Base-by-base conservation (phyloP, 2,797 vertebrate species). In the Crypturellus tataupa region DNA sequence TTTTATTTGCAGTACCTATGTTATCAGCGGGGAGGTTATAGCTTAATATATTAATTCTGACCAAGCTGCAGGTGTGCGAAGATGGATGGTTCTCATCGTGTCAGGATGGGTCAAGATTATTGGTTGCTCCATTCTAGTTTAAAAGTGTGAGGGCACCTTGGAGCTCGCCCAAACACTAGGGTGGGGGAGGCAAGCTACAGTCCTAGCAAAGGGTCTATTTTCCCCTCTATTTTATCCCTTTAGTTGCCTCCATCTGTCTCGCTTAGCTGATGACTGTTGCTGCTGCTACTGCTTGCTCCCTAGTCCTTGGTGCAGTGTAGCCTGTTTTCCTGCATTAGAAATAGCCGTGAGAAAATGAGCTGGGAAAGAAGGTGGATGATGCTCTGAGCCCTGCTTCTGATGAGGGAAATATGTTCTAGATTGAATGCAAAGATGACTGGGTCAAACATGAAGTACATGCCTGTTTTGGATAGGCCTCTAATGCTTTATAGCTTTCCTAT, bases 171-270 rank as follows among this genome's bases (percentile, higher is more conserved):
- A 12, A 17, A 12, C 0, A 1, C n/a, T 37, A 46, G 55, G 67
- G 31, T 49, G 23, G 42, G 31, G 24, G 53, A 72, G 39, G 29
- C 10, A 20, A 62, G 47, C 31, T 40, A 10, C 23, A 7, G 12
- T 71, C 6, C 35, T 63, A 0, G 11, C 12, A 40, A 59, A 33
- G 8, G 62, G 51, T 81, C 20, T 2, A 0, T 0, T 75, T 77
- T 27, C 20, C 35, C 16, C 23, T 35, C 60, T 37, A 17, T 83
- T 78, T 89, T 62, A 23, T 40, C 23, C 35, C 20, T 20, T 10
- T 31, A 27, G 15, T 23, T 69, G 12, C 29, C 10, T 85, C 49
- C 27, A 18, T 58, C 27, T 55, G 9, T 81, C 20, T 78, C 9
- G 0, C 25, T 71, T 18, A n/a, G 58, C 18, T 77, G 86, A 14